phyloP scores from a whole-genome alignment of 2,888 invertebrate species.

The Tetropium fuscum region DNA sequence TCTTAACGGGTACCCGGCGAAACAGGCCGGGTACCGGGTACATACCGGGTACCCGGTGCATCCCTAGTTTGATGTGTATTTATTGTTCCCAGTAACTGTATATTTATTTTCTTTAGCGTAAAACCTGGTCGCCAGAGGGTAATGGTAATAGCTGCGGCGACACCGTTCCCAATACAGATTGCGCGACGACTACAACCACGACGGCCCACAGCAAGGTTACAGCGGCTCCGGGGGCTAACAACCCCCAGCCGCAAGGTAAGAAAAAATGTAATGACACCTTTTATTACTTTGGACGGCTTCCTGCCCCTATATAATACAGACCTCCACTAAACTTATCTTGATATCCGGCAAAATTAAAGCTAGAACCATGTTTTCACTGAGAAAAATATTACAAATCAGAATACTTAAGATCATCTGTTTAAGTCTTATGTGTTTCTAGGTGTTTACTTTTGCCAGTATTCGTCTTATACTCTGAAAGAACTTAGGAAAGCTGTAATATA shows the following conservation, averaged over 20 bases:
- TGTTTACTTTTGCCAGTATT: no score
- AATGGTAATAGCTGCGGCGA: slow-evolving; percentile 71
- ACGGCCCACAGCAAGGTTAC: slow-evolving; percentile 86
- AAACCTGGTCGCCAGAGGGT: slow-evolving; percentile 74
- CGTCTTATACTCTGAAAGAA: no score
- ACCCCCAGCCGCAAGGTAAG: slow-evolving; percentile 74
- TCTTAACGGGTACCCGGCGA: no score
- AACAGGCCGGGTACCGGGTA: no score
- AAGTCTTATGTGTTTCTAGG: no score
- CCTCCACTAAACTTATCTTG: background rate
- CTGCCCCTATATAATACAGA: slow-evolving; percentile 19
- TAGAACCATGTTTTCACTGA: no score
- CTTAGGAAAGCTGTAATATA: slow-evolving; percentile 12
- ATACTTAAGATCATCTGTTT: no score
- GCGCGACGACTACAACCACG: slow-evolving; percentile 73
- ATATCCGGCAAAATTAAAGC: no score
- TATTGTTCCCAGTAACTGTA: no score
- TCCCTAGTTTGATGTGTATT: no score
- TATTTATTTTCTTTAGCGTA: slow-evolving; percentile 65
- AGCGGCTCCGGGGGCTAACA: slow-evolving; percentile 81
- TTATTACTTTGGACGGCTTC: slow-evolving; percentile 37
- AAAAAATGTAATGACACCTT: slow-evolving; percentile 61
- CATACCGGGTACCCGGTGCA: no score
- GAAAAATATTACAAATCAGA: no score
- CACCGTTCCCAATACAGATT: slow-evolving; percentile 64